Percentiles rank a stretch among this genome's conserved stretches.
Conservation (phyloP, 2,888 invertebrate species). For the Chironomus riparius region DNA sequence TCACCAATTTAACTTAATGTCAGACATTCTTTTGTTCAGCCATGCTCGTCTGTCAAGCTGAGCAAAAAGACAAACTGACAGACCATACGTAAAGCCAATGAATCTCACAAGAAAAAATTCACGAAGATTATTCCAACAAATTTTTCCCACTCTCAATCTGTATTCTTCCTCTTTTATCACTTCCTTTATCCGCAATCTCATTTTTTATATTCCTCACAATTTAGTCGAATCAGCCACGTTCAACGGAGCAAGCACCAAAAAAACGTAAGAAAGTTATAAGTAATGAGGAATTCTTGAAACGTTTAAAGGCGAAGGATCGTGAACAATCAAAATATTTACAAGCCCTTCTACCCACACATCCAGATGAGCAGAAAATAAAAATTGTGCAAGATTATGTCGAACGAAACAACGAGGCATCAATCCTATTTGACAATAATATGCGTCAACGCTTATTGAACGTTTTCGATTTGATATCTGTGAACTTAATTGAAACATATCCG, state of each 20-base stretch:
- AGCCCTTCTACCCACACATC: slow-evolving; percentile 37
- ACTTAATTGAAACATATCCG: slow-evolving; percentile 33
- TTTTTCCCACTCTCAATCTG: no score
- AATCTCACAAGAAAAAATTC: no score
- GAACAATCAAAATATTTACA: slow-evolving; percentile 34
- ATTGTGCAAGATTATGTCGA: slow-evolving; percentile 33
- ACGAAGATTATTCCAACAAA: no score
- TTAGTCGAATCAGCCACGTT: neutral
- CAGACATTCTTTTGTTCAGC: no score
- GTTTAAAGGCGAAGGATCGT: slow-evolving; percentile 32
- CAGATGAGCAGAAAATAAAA: slow-evolving; percentile 36
- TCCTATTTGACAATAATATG: neutral
- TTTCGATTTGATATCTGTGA: slow-evolving; percentile 15
- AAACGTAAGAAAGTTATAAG: slow-evolving; percentile 28
- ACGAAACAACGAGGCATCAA: neutral
- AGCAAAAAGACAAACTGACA: no score
- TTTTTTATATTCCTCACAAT: neutral
- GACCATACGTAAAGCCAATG: no score
- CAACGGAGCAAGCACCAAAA: neutral
- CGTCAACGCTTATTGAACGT: slow-evolving; percentile 12
- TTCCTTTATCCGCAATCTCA: no score
- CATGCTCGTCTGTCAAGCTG: no score
- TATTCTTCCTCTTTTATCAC: no score
- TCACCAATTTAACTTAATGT: no score
- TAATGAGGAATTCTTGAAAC: slow-evolving; percentile 34